A percentile compares a stretch with the other conserved stretches of the same genome.
phyloP scores from a whole-genome alignment of 2,113 vertebrate species.

The Laticauda colubrina region DNA sequence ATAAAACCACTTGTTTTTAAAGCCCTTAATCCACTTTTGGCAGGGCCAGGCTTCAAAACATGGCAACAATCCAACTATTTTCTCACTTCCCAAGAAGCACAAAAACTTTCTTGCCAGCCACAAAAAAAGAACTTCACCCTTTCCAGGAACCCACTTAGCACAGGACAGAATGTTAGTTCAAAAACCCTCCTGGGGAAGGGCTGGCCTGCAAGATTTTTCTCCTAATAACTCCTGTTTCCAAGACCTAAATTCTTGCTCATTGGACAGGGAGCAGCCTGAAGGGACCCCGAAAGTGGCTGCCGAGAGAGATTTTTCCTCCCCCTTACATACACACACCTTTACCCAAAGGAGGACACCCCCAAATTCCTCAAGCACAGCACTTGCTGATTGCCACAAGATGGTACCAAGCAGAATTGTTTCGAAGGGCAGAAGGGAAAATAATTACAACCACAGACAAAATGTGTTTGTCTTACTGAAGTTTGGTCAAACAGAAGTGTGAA shows the following conservation, averaged over 20 bases:
- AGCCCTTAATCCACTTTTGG: background rate
- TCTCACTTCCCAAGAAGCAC: too few species aligned
- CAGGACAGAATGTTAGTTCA: background rate
- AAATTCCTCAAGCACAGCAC: background rate
- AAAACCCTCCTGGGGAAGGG: background rate
- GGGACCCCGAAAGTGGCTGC: background rate
- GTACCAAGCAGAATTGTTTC: background rate
- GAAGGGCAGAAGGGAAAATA: background rate
- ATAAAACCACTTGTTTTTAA: background rate
- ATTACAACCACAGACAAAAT: background rate
- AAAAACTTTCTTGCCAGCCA: background rate
- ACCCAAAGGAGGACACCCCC: background rate
- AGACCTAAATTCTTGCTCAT: background rate
- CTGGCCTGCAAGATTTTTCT: background rate
- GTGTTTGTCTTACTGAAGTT: background rate
- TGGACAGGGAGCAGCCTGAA: background rate
- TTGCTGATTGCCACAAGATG: background rate
- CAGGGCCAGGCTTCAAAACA: background rate
- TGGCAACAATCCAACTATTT: background rate
- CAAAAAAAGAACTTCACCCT: background rate
- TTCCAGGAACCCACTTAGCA: background rate
- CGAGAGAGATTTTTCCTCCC: too few species aligned
- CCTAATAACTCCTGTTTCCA: background rate
- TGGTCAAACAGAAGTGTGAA: background rate
- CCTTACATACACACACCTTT: background rate